Base-by-base conservation (phyloP, 2,888 invertebrate genomes). In the Monopis laevigella region DNA sequence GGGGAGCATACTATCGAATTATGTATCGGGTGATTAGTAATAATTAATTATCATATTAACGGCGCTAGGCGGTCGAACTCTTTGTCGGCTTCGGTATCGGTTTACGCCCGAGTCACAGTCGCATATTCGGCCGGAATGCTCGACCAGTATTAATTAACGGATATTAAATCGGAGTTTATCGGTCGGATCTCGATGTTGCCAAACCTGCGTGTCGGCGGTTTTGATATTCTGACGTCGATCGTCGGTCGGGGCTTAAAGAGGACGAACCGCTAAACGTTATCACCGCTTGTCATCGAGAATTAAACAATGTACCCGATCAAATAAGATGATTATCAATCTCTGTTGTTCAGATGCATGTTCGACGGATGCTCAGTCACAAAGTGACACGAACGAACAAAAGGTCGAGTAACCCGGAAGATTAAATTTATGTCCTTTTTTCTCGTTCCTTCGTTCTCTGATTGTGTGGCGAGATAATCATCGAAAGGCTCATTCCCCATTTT, bases 81-180 rank as follows among this genome's bases (percentile, higher is more conserved):
- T 78, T 78, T 78, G 80, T 75, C 78, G 78, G 78, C 65, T 53
- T 57, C 58, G 53, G 58, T 65, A 65, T 71, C 67, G 61, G 59
- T 66, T 65, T 67, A 69, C 63, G 62, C 63, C 67, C 71, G 73
- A 73, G 59, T 74, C 75, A 72, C 67, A 68, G 64, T 65, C 70
- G 59, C 68, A 69, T 69, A 66, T 68, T 69, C 62, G 62, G 58
- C 58, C 65, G 65, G 75, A 69, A 75, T 74, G 66, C 67, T 67
- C 63, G 69, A 65, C 62, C 68, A 64, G 75, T 73, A 77, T 80
- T 78, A 77, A 78, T 80, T 78, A 80, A 78, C 77, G 72, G 68
- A 74, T 75, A 74, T 78, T 72, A 74, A 75, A 78, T 70, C 68
- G 68, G 68, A 72, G 65, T 77, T 80, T 78, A 80, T 77, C 78